These are phyloP conservation scores for Pseudomyrmex cubaensis DNA, from an alignment of 1,140 invertebrate genomes.

Conservation along the genomic window DNA sequence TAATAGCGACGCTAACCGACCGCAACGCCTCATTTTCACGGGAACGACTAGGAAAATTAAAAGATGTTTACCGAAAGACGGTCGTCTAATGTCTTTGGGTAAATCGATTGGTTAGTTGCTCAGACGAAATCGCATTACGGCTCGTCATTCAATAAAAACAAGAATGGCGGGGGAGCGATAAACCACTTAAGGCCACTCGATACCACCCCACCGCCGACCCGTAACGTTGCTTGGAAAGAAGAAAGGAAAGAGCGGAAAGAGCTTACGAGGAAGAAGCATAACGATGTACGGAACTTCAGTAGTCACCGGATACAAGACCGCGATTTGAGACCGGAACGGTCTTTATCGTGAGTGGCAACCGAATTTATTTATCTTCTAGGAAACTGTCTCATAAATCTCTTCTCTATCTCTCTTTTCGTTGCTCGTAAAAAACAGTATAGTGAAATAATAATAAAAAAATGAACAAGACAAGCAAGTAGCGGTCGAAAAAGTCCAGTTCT, in stretches of 20 bases:
- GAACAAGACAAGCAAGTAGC: too few species aligned
- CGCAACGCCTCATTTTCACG: not conserved
- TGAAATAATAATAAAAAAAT: too few species aligned
- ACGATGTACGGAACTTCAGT: not conserved
- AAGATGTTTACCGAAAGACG: conserved; percentile 72
- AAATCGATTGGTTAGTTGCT: conserved; percentile 83
- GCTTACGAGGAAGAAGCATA: conserved; percentile 29
- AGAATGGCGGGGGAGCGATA: conserved; percentile 80
- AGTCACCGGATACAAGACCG: too few species aligned
- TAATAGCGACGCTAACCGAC: not conserved
- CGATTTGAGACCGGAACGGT: too few species aligned
- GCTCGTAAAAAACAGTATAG: too few species aligned
- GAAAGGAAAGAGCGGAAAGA: conserved; percentile 59
- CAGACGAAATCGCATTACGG: conserved; percentile 81
- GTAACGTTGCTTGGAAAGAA: conserved; percentile 44
- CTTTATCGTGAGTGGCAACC: too few species aligned
- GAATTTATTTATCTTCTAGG: too few species aligned
- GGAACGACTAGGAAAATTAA: conserved; percentile 73
- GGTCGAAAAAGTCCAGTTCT: too few species aligned
- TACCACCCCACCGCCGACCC: conserved; percentile 47
- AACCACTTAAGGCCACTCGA: conserved; percentile 81
- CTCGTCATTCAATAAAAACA: conserved; percentile 84
- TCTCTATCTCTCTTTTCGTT: too few species aligned
- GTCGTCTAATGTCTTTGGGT: conserved; percentile 75
- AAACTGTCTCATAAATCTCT: too few species aligned